Evolutionary conservation across 2,888 invertebrate genomes (phyloP), one percentile per base, ranked within the genome.

Genomic region (Magallana nippona): DNA sequence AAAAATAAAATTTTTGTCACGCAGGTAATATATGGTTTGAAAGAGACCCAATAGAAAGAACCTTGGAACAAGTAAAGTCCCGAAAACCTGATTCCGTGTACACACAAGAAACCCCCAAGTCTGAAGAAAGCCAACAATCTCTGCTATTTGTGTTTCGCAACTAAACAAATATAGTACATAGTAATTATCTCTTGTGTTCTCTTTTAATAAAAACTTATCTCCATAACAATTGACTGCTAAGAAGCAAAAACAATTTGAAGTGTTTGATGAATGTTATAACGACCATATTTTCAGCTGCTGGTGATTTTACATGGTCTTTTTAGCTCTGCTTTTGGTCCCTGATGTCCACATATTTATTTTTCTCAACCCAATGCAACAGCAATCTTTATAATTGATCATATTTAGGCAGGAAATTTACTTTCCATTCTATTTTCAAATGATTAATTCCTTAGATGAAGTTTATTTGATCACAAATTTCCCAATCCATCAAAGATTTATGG

Each of bases 371-470:
- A 27, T 11, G 27, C 5, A 32, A 63, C 63, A 63, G 32, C 63
- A 63, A 63, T 63, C 63, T 63, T 15, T 15, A 63, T 63, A 63
- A 63, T 63, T 63, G 63, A 63, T 63, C 63, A 63, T 63, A 63
- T 63, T 63, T 63, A 22, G 63, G 63, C 63, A 63, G 63, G 63
- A 63, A 63, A 63, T 63, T 63, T 63, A 63, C 63, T 63, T 63
- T 63, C 15, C 63, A 63, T 63, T 63, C 63, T 63, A 63, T 63
- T 63, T 63, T 63, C 63, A 63, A 63, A 63, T 63, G 63, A 63
- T 63, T 63, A 63, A 63, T 63, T 63, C 22, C 27, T 27, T 63
- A 27, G 27, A 63, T 63, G 63, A 63, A 63, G 22, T 63, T 63
- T 63, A 63, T 63, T 63, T 63, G 63, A 63, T 63, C 63, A 63